Evolutionary conservation across 2,113 vertebrate species (phyloP), one percentile per base, ranked within the genome.

Genomic region (Corynorhinus townsendii): DNA sequence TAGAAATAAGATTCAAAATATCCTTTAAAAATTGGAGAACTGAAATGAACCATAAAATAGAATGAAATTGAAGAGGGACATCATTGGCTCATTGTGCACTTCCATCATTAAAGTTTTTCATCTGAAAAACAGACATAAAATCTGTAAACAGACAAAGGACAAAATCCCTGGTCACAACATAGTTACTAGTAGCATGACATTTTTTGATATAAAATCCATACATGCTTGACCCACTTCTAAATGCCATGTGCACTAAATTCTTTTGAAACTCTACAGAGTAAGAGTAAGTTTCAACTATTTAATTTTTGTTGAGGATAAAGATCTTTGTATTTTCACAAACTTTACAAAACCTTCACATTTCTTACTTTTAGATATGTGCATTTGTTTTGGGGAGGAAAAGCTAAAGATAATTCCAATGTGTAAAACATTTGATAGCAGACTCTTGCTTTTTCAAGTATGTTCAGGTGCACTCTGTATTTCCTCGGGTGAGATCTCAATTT

Each of bases 111-210:
- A 80, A 86, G 64, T 90, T 94, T 95, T 33, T 92, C 73, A 69
- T 64, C 62, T 92, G 62, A 95, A 88, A 87, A 90, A 91, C 4
- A 40, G 72, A 86, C 35, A 71, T 71, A 45, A 43, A 89, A 38
- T 68, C 77, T 75, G 47, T 91, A 90, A 96, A 93, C 73, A 95
- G 43, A 68, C 38, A 93, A 95, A 94, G 83, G 76, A 83, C 47
- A 91, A 59, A 94, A 84, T 76, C 49, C 38, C 83, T 75, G 56
- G 11, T 79, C 66, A 92, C 26, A 72, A 49, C 76, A 56, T 38
- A 73, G 80, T 94, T 95, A 64, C 86, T 40, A 81, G 86, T 59
- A 85, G 45, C 76, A 68, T 75, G 69, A 52, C 90, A 35, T 45
- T n/a, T 80, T 71, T 82, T 75, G 83, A 62, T 77, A 45, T 59